Evolutionary conservation across 2,113 vertebrate genomes (phyloP).

Genomic region (Varanus salvator): DNA sequence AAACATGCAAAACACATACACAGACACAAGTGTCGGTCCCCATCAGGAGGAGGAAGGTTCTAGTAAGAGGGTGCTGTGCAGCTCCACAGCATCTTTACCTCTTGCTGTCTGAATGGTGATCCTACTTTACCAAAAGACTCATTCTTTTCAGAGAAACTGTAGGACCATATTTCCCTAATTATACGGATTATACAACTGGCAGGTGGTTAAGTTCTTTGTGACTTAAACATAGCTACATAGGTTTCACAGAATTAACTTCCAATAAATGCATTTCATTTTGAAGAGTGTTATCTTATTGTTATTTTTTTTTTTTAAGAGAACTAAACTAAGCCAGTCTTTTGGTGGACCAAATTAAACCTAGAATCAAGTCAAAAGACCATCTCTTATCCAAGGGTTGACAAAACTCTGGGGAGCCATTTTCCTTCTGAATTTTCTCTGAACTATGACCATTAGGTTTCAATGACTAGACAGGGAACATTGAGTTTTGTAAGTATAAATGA

Average conservation of each 20-base stretch:
- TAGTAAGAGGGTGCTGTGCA: not conserved
- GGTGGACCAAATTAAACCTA: not conserved
- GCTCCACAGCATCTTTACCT: not conserved
- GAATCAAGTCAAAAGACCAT: conserved; percentile 4
- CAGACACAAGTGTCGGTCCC: not conserved
- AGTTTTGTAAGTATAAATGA: not conserved
- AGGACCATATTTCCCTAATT: no score
- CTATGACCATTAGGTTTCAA: not conserved
- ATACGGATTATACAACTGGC: not conserved
- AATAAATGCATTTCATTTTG: not conserved
- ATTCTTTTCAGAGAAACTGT: not conserved
- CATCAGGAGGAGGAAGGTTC: not conserved
- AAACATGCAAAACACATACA: not conserved
- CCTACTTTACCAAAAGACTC: not conserved
- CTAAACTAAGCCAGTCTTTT: not conserved
- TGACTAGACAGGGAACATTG: conserved; percentile 19
- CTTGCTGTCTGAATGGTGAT: not conserved
- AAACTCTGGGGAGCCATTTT: not conserved
- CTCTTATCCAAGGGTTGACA: not conserved
- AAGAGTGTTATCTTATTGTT: no score
- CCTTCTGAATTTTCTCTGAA: not conserved
- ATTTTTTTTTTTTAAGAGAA: not conserved
- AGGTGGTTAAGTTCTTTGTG: not conserved
- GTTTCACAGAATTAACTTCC: not conserved
- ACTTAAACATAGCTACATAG: not conserved